These are phyloP conservation scores for Lobophora halterata DNA, from an alignment of 2,888 invertebrate genomes.

Conservation along the genomic window DNA sequence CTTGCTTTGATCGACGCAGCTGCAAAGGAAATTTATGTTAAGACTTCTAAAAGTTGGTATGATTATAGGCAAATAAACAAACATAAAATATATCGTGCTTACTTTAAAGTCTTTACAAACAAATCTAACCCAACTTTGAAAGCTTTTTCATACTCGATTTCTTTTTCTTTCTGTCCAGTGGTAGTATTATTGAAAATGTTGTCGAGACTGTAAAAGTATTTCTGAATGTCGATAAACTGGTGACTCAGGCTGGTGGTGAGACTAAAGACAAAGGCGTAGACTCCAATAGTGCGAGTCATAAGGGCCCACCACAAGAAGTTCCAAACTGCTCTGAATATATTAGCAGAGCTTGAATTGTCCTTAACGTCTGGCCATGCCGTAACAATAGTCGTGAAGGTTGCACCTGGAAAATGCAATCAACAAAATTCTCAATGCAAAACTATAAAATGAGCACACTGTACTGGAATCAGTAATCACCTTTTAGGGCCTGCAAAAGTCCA, in stretches of 20 bases:
- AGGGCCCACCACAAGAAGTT: constrained; percentile 18
- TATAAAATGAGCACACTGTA: no score
- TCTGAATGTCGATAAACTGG: constrained; percentile 40
- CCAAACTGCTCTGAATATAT: background rate
- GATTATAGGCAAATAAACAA: no score
- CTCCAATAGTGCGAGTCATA: constrained; percentile 7
- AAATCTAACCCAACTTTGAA: constrained; percentile 40
- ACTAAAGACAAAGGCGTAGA: constrained; percentile 12
- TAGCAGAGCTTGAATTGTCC: constrained; percentile 8
- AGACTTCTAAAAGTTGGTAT: no score
- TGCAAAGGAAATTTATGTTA: no score
- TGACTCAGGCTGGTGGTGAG: constrained; percentile 31
- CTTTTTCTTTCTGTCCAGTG: constrained; percentile 28
- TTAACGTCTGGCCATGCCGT: constrained; percentile 18
- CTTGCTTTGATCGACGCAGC: constrained; percentile 29
- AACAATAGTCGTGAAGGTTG: constrained; percentile 16
- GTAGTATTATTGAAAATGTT: constrained; percentile 30
- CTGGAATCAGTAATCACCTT: no score
- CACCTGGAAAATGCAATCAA: constrained; percentile 18
- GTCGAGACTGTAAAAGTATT: constrained; percentile 39
- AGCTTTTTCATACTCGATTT: constrained; percentile 35
- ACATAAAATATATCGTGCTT: no score
- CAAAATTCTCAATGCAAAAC: no score
- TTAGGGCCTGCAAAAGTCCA: constrained; percentile 28
- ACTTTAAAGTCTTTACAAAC: constrained; percentile 42